phyloP scores from a whole-genome alignment of 2,113 vertebrate species.

The Dicrurus megarhynchus region DNA sequence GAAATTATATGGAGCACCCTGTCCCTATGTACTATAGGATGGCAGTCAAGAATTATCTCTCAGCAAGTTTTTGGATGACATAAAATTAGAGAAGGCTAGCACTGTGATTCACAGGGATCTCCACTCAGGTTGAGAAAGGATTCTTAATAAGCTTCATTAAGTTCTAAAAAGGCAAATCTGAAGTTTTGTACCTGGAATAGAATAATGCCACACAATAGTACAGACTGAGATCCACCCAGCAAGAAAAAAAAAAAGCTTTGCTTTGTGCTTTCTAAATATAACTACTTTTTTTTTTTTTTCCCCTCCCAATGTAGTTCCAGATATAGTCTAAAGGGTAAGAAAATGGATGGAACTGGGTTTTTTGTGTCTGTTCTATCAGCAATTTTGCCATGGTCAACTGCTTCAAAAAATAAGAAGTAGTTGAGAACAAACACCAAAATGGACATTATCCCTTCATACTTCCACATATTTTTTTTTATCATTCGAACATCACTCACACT shows the following conservation, averaged over 20 bases:
- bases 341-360: neutral
- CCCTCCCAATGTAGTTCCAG: neutral
- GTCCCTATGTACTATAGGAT: rapidly evolving
- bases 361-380: neutral
- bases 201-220: neutral
- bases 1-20: neutral
- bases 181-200: neutral
- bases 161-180: neutral
- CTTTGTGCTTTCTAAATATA: neutral
- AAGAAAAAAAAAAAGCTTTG: neutral
- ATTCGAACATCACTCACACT: neutral
- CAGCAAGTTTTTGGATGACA: neutral
- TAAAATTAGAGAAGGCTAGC: neutral
- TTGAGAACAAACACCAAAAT: neutral
- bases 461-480: neutral
- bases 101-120: neutral
- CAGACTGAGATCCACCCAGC: rapidly evolving
- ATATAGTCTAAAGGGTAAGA: rapidly evolving
- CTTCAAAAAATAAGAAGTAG: neutral
- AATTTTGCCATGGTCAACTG: neutral
- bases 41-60: neutral
- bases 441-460: neutral
- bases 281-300: rapidly evolving
- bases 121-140: neutral
- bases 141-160: neutral